These are phyloP conservation scores for Talpa occidentalis DNA, from an alignment of 2,113 vertebrate species.

Conservation along the genomic window DNA sequence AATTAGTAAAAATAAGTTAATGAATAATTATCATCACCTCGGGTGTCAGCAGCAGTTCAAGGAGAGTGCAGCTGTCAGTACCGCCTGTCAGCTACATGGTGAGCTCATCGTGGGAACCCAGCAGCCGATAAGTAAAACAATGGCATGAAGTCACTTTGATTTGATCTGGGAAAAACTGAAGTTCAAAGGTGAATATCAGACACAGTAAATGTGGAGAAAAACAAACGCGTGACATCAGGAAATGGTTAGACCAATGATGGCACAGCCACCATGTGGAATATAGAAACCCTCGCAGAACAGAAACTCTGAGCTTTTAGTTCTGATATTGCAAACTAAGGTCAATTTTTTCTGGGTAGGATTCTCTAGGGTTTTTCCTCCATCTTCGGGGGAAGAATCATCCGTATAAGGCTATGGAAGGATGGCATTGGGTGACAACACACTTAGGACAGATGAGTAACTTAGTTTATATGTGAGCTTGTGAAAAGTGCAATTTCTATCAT, in stretches of 20 bases:
- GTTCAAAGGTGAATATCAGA: background rate
- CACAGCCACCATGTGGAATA: background rate
- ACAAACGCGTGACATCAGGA: background rate
- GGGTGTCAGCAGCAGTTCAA: background rate
- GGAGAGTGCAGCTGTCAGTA: background rate
- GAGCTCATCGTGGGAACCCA: background rate
- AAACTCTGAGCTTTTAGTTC: background rate
- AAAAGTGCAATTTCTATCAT: too few species aligned
- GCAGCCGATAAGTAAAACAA: background rate
- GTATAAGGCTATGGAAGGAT: too few species aligned
- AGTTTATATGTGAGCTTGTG: too few species aligned
- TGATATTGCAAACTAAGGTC: too few species aligned
- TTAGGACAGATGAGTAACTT: too few species aligned
- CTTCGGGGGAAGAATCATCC: too few species aligned
- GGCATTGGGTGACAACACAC: too few species aligned
- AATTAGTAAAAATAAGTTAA: background rate
- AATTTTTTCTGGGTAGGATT: too few species aligned
- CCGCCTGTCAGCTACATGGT: background rate
- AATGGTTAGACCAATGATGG: background rate
- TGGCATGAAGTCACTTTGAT: background rate
- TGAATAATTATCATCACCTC: background rate
- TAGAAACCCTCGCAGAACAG: background rate
- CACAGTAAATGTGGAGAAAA: background rate
- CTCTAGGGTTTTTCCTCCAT: too few species aligned
- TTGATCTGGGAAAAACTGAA: background rate